A percentile compares a stretch with the other conserved stretches of the same genome.
phyloP scores from a whole-genome alignment of 2,113 vertebrate genomes.

The Rhynchopsitta pachyrhyncha region DNA sequence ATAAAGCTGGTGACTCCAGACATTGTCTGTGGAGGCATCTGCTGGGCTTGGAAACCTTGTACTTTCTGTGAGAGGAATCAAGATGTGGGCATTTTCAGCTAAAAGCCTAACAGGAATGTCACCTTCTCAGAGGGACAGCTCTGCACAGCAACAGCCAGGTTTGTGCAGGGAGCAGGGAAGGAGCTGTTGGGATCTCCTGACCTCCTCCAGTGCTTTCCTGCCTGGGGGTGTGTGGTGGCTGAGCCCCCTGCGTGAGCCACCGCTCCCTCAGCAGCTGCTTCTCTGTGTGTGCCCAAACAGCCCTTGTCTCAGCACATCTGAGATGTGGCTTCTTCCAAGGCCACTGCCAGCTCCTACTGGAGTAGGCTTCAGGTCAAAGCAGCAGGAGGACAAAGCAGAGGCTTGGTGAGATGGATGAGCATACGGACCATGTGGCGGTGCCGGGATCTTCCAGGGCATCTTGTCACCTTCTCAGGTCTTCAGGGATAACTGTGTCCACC shows the following conservation, averaged over 20 bases:
- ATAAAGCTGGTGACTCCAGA: neutral
- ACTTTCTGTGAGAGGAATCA: neutral
- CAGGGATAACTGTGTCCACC: neutral
- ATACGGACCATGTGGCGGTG: fast-evolving
- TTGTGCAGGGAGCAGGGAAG: neutral
- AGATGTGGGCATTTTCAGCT: neutral
- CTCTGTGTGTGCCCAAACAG: neutral
- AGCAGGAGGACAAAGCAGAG: neutral
- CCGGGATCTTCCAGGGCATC: neutral
- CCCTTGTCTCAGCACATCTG: neutral
- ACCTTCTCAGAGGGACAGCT: neutral
- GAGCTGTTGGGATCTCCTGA: neutral
- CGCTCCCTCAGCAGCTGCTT: neutral
- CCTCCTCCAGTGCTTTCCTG: neutral
- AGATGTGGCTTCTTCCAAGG: neutral
- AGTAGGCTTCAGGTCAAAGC: neutral
- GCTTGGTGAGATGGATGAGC: neutral
- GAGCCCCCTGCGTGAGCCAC: neutral
- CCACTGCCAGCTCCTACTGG: neutral
- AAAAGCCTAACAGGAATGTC: neutral
- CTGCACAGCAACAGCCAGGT: neutral
- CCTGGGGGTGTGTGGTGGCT: neutral
- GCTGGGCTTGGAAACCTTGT: neutral
- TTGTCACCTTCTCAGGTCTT: neutral
- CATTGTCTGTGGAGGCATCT: neutral